Evolutionary conservation across 2,797 vertebrate species (phyloP), one percentile per base, ranked within the genome.

Genomic region (Rhincodon typus): DNA sequence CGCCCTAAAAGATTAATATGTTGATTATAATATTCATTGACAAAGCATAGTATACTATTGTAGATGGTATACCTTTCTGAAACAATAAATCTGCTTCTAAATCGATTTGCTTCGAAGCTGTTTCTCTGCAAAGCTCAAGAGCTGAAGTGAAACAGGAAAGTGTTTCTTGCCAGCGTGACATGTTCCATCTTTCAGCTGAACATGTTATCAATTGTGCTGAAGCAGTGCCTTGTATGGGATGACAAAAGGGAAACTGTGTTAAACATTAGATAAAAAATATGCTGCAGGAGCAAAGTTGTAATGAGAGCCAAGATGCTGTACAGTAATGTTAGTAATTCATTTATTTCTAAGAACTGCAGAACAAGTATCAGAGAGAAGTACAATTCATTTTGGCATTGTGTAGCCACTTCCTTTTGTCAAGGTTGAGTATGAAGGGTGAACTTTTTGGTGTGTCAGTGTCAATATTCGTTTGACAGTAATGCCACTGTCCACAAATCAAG

Each of bases 1-100:
- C 46, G 4, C 46, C 46, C 46, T 50, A 50, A 50, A 50, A 50
- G 46, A 50, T 50, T 50, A 57, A 66, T 90, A 30, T 69, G n/a
- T 93, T 69, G 12, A 69, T 91, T 93, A n/a, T 21, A 69, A 69
- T 67, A 23, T 27, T 42, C 21, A 93, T 21, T 67, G 90, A 42
- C 90, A 93, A 93, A 23, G 8, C 90, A 69, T 69, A 38, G 67
- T 46, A 38, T 25, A 12, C 38, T 6, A 25, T 25, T 69, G 38
- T 69, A 12, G 2, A 42, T n/a, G 15, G 70, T 15, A 13, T 96
- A 98, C 98, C 98, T 97, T 97, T 98, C 95, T 97, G 97, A 96
- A 98, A 98, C 50, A 98, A 97, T 70, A 98, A 96, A 96, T 98
- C 98, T 27, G 97, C 97, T 97, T 98, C 97, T 96, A 98, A 96